A percentile compares a stretch with the other conserved stretches of the same genome.
phyloP scores from a whole-genome alignment of 2,888 invertebrate genomes.

The Dasysyrphus albostriatus region DNA sequence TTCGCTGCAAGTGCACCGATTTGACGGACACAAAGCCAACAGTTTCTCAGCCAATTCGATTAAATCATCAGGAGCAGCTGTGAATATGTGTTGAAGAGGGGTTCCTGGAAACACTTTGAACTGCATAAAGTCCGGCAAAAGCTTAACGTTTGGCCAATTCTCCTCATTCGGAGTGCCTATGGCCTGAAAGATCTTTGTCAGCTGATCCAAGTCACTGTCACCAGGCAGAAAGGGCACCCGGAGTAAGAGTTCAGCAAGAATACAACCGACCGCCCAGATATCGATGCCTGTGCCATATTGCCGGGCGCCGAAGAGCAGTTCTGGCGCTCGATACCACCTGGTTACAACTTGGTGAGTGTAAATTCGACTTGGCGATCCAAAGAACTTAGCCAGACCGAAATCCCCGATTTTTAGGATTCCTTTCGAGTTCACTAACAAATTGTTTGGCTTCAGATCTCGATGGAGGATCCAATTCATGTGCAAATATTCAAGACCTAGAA shows the following conservation, averaged over 20 bases:
- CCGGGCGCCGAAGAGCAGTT: constrained; percentile 96
- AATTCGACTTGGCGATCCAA: constrained; percentile 97
- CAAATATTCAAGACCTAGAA: constrained; percentile 93
- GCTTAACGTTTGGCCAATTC: constrained; percentile 94
- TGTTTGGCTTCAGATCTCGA: constrained; percentile 99
- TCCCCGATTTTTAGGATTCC: constrained; percentile 99
- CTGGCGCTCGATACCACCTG: constrained; percentile 96
- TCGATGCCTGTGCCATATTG: constrained; percentile 98
- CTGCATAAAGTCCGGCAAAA: constrained; percentile 95
- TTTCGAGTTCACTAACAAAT: constrained; percentile 95
- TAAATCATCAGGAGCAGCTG: constrained; percentile 96
- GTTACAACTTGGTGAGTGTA: constrained; percentile 99
- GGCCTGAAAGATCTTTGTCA: constrained; percentile 97
- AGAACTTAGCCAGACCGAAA: constrained; percentile 99
- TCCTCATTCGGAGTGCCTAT: constrained; percentile 97
- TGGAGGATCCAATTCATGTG: constrained; percentile 98
- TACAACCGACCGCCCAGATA: constrained; percentile 99
- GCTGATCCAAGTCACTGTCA: constrained; percentile 98
- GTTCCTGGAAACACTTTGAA: constrained; percentile 94
- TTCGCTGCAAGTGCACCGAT: constrained; percentile 91
- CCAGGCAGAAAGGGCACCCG: constrained; percentile 97
- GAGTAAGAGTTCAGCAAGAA: constrained; percentile 96
- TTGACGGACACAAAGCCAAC: constrained; percentile 92
- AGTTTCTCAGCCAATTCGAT: constrained; percentile 91
- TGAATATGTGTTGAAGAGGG: constrained; percentile 95